These are phyloP conservation scores for Sepioteuthis lessoniana DNA, from an alignment of 2,888 invertebrate species.

Conservation along the genomic window DNA sequence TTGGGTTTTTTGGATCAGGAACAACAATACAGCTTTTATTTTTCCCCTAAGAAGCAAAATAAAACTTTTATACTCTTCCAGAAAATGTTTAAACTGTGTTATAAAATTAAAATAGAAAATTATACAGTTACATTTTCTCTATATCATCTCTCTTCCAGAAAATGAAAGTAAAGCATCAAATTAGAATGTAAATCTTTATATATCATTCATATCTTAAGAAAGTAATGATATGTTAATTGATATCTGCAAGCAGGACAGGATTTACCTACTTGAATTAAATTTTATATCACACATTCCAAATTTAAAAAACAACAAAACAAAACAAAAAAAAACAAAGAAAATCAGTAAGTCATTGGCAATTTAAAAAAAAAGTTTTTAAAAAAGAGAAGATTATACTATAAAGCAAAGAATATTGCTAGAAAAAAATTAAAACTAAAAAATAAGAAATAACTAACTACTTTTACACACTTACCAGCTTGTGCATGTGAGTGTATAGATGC, in stretches of 20 bases:
- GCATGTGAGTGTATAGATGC: conserved; percentile 59
- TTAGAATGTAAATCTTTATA: no score
- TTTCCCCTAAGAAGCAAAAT: conserved; percentile 52
- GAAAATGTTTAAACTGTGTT: not conserved
- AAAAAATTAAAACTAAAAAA: no score
- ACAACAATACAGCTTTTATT: conserved; percentile 54
- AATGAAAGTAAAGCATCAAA: no score
- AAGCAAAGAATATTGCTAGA: no score
- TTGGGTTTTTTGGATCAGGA: conserved; percentile 58
- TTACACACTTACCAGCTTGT: conserved; percentile 54
- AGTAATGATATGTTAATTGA: no score
- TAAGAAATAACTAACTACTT: no score
- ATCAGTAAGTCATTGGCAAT: not conserved
- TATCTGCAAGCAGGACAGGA: no score
- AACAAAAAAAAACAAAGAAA: not conserved
- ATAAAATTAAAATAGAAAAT: not conserved
- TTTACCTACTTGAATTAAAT: no score
- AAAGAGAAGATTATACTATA: not conserved
- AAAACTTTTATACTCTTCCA: not conserved
- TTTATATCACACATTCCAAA: not conserved
- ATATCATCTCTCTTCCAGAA: no score
- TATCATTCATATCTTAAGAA: no score
- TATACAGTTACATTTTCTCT: no score
- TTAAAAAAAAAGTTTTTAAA: not conserved
- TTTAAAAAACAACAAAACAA: no score